Evolutionary conservation across 2,888 invertebrate species (phyloP).

Genomic region (Lissocephala sabroskyi): DNA sequence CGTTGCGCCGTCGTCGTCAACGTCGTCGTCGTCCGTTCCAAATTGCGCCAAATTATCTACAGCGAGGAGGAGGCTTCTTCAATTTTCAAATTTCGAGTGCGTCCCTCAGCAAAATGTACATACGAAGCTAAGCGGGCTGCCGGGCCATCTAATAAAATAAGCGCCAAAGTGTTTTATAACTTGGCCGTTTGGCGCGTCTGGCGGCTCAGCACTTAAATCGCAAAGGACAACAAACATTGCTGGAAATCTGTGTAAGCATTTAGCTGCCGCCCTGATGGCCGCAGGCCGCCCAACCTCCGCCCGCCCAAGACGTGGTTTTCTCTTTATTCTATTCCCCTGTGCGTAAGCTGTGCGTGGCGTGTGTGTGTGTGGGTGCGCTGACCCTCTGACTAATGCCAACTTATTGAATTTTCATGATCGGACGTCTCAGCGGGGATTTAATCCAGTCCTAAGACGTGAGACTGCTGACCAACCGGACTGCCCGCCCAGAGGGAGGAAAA

Average conservation of each 20-base stretch:
- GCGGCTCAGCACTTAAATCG: conserved; percentile 17
- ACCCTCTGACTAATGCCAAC: no score
- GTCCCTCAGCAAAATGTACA: no score
- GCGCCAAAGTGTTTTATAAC: conserved; percentile 62
- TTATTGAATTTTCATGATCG: conserved; percentile 2
- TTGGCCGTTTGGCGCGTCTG: conserved; percentile 37
- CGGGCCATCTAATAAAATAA: conserved; percentile 2
- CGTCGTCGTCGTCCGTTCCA: conserved; percentile 20
- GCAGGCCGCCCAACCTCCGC: conserved; percentile 8
- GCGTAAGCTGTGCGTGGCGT: neutral
- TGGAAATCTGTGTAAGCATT: conserved; percentile 50
- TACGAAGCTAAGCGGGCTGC: conserved; percentile 13
- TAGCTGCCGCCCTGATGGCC: conserved; percentile 11
- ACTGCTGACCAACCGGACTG: no score
- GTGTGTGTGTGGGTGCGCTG: neutral
- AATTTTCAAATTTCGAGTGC: no score
- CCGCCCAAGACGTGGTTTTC: neutral
- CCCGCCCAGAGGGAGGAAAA: no score
- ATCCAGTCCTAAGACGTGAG: no score
- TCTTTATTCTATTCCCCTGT: neutral
- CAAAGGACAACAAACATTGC: conserved; percentile 14
- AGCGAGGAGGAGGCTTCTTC: no score
- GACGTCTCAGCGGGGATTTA: neutral
- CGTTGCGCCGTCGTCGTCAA: conserved; percentile 18
- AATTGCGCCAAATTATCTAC: conserved; percentile 61